These are phyloP conservation scores for Tiliacea aurago DNA, from an alignment of 2,888 invertebrate genomes.

Conservation along the genomic window DNA sequence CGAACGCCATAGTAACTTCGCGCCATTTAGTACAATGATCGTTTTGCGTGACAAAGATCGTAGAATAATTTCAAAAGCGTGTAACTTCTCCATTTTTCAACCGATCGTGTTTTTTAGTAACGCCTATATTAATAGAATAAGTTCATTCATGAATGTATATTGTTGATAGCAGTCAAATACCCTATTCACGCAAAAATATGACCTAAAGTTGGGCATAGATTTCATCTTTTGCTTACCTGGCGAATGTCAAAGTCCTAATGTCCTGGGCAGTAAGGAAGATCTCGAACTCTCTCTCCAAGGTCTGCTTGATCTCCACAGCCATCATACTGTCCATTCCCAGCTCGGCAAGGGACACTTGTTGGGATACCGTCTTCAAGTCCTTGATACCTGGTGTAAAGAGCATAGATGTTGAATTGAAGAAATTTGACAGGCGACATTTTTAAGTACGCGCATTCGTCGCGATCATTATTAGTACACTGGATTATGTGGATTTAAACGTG, in stretches of 20 bases:
- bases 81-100: too few species aligned
- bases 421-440: background rate
- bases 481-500: background rate
- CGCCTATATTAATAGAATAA: too few species aligned
- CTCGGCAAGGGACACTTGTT: constrained; percentile 95
- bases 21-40: too few species aligned
- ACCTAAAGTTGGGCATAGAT: too few species aligned
- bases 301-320: constrained; percentile 99
- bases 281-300: constrained; percentile 96
- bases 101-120: too few species aligned
- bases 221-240: constrained; percentile 82
- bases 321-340: constrained; percentile 99
- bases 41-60: too few species aligned
- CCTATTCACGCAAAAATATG: background rate
- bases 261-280: constrained; percentile 96
- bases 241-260: constrained; percentile 95
- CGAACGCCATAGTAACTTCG: too few species aligned
- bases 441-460: background rate
- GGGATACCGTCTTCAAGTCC: constrained; percentile 93
- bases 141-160: too few species aligned
- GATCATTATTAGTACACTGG: background rate
- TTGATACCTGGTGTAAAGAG: constrained; percentile 86
- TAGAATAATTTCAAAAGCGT: too few species aligned
- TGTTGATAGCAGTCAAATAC: too few species aligned
- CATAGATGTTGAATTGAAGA: background rate